Conservation (phyloP, 2,797 vertebrate genomes). For the Enteromius paludinosus region DNA sequence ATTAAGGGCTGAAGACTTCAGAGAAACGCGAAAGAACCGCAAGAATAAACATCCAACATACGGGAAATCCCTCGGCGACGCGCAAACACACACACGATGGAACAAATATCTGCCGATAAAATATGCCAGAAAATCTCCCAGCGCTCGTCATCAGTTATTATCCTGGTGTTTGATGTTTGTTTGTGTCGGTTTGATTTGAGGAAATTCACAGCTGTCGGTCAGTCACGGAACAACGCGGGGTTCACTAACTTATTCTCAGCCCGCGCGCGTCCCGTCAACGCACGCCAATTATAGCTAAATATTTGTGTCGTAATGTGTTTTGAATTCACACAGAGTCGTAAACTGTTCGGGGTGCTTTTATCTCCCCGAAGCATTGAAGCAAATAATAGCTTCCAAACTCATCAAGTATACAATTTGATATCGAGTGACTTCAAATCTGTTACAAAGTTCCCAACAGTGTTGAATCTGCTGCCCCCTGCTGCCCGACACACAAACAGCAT, state of each 20-base stretch:
- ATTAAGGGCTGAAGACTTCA: conserved; percentile 64
- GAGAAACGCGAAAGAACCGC: conserved; percentile 63
- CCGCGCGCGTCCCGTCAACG: background rate
- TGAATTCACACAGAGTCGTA: background rate
- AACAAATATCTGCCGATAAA: conserved; percentile 66
- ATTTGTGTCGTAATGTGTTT: background rate
- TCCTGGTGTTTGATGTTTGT: conserved; percentile 50
- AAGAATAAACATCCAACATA: conserved; percentile 57
- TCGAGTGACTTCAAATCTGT: background rate
- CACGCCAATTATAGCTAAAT: no score
- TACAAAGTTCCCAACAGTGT: background rate
- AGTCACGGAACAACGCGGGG: conserved; percentile 29
- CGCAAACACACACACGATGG: conserved; percentile 57
- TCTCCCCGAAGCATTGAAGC: background rate
- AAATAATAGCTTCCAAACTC: no score
- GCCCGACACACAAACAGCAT: background rate
- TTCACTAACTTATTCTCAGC: background rate
- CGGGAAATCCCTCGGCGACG: conserved; percentile 75
- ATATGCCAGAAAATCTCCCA: conserved; percentile 58
- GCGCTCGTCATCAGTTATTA: conserved; percentile 48
- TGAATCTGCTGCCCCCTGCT: conserved; percentile 6
- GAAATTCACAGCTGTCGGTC: background rate
- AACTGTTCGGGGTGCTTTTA: background rate
- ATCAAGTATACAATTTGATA: background rate
- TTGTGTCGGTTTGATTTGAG: conserved; percentile 21